A percentile compares a stretch with the other conserved stretches of the same genome.
phyloP scores from a whole-genome alignment of 2,797 vertebrate species.

The Myoxocephalus aenaeus region DNA sequence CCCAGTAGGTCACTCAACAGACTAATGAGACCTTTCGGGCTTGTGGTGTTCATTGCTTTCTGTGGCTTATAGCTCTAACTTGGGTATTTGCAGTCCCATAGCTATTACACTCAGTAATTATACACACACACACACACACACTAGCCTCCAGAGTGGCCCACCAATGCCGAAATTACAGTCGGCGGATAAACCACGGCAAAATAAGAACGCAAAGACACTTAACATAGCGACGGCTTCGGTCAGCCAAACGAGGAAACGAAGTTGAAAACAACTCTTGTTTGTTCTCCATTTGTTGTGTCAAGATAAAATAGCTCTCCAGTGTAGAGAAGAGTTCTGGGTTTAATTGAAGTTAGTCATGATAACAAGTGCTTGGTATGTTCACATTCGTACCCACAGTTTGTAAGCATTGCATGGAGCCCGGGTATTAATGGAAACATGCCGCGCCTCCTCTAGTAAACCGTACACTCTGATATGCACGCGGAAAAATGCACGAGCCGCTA shows the following conservation, averaged over 20 bases:
- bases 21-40: constrained; percentile 69
- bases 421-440: constrained; percentile 35
- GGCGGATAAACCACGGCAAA: constrained; percentile 72
- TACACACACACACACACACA: constrained; percentile 42
- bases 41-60: constrained; percentile 54
- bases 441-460: background rate
- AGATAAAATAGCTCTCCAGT: background rate
- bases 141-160: constrained; percentile 63
- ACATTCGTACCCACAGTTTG: background rate
- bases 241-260: constrained; percentile 27
- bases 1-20: constrained; percentile 53
- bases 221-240: constrained; percentile 28
- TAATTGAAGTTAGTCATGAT: background rate
- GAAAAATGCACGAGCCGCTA: constrained; percentile 31
- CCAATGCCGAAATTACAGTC: constrained; percentile 74
- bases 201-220: constrained; percentile 55
- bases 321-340: background rate
- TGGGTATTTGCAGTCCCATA: constrained; percentile 64
- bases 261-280: constrained; percentile 21
- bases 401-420: constrained; percentile 18
- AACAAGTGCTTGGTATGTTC: constrained; percentile 5
- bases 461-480: background rate
- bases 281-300: constrained; percentile 9
- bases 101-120: constrained; percentile 73
- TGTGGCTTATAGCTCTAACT: constrained; percentile 58